A percentile compares a stretch with the other conserved stretches of the same genome.
Evolutionary conservation across 2,888 invertebrate species (phyloP).

Genomic region (Euspilapteryx auroguttella): DNA sequence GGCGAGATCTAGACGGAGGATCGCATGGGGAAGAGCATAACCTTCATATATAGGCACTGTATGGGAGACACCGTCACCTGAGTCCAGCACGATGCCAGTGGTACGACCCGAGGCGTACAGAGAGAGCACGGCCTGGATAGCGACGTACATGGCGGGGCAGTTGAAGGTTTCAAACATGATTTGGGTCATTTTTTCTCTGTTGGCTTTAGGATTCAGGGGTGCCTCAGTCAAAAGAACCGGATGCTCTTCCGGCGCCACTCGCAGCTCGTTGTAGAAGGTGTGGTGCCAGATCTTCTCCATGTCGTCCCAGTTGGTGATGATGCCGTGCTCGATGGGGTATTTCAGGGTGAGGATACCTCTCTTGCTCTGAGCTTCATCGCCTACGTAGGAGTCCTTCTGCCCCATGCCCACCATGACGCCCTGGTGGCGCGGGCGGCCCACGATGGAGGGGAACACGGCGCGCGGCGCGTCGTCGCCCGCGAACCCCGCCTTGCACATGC

Average conservation of each 20-base stretch:
- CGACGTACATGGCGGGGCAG: constrained; percentile 90
- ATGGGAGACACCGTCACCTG: constrained; percentile 91
- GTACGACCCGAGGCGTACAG: constrained; percentile 93
- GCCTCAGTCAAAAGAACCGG: constrained; percentile 92
- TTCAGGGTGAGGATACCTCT: constrained; percentile 83
- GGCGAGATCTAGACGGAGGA: constrained; percentile 88
- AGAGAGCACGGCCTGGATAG: constrained; percentile 91
- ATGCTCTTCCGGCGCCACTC: constrained; percentile 93
- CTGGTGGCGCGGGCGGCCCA: constrained; percentile 88
- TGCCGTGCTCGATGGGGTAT: constrained; percentile 93
- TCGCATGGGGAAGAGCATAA: constrained; percentile 73
- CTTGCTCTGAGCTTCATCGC: constrained; percentile 86
- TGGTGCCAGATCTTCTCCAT: constrained; percentile 99
- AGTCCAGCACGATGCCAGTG: constrained; percentile 90
- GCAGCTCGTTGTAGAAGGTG: constrained; percentile 93
- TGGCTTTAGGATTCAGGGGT: constrained; percentile 92
- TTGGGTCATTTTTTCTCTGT: constrained; percentile 95
- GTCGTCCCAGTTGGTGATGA: constrained; percentile 95
- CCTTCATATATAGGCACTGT: constrained; percentile 66
- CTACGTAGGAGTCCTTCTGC: constrained; percentile 87
- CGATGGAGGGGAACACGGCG: constrained; percentile 94
- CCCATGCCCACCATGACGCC: constrained; percentile 94
- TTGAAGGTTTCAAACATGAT: constrained; percentile 93
- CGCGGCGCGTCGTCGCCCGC: constrained; percentile 92
- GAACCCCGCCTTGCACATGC: constrained; percentile 95